These are phyloP conservation scores for Lottia scabra DNA, from an alignment of 2,888 invertebrate species.

Conservation along the genomic window DNA sequence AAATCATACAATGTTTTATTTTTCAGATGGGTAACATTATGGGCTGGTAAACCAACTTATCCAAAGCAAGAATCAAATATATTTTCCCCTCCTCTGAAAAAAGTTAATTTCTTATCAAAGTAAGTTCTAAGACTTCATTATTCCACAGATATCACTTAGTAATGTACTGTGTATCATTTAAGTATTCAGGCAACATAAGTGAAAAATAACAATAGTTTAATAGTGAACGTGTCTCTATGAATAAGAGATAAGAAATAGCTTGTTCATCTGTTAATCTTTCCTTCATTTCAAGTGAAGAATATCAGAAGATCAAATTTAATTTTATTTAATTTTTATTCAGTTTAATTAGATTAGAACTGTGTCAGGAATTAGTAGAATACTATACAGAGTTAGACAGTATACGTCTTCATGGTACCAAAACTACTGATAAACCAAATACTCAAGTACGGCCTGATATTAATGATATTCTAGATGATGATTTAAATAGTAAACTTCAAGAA, in stretches of 20 bases:
- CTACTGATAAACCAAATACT: too few relatives aligned
- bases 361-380: conserved; percentile 83
- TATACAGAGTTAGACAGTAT: conserved; percentile 91
- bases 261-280: too few relatives aligned
- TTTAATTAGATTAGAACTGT: conserved; percentile 86
- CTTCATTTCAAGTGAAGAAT: background rate
- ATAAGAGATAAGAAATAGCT: too few relatives aligned
- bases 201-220: too few relatives aligned
- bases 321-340: conserved; percentile 71
- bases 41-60: conserved; percentile 79
- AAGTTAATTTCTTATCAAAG: conserved; percentile 63
- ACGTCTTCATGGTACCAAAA: conserved; percentile 76
- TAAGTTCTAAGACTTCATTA: background rate
- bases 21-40: conserved; percentile 79
- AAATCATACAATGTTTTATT: conserved; percentile 25
- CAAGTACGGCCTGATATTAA: too few relatives aligned
- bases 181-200: too few relatives aligned
- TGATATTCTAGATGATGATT: too few relatives aligned
- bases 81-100: conserved; percentile 80
- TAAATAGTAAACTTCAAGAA: too few relatives aligned
- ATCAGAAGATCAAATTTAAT: background rate
- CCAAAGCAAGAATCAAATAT: conserved; percentile 77
- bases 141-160: too few relatives aligned
- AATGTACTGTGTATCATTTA: too few relatives aligned
- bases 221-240: too few relatives aligned